Percentiles rank a stretch among this genome's conserved stretches.
Evolutionary conservation across 2,113 vertebrate species (phyloP).

Genomic region (Trematocara nigrifrons): DNA sequence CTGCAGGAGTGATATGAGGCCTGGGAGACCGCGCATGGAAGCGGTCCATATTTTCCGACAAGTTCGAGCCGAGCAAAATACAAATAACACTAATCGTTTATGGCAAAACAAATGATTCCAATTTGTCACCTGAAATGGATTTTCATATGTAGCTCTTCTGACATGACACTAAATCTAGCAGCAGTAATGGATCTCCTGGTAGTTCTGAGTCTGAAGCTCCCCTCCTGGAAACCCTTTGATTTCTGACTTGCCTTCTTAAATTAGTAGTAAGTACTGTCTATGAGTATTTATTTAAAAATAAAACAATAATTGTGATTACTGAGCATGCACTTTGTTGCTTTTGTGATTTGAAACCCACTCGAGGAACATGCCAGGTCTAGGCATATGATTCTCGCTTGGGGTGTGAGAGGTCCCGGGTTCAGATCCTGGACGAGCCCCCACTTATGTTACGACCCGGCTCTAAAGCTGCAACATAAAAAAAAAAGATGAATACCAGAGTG

Average conservation of each 20-base stretch:
- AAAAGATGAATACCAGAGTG: not conserved
- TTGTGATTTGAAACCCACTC: not conserved
- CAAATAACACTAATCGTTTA: not conserved
- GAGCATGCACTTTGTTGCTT: not conserved
- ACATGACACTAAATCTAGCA: not conserved
- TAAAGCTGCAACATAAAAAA: fast-evolving
- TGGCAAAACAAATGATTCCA: not conserved
- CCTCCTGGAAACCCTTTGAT: not conserved
- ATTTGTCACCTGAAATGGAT: not conserved
- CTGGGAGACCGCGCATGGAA: not conserved
- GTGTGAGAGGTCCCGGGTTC: too few species aligned
- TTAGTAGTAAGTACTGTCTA: fast-evolving
- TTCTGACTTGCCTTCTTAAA: not conserved
- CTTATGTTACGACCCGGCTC: not conserved
- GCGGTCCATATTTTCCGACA: not conserved
- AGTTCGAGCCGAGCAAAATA: not conserved
- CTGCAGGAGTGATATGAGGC: not conserved
- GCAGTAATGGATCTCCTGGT: not conserved
- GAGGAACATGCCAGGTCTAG: not conserved
- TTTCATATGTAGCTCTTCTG: not conserved
- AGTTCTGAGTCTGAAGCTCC: not conserved
- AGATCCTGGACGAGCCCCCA: too few species aligned
- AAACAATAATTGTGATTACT: not conserved
- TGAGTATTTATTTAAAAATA: not conserved
- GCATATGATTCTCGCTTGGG: too few species aligned